Evolutionary conservation across 2,113 vertebrate species (phyloP).

Genomic region (Turnix velox): DNA sequence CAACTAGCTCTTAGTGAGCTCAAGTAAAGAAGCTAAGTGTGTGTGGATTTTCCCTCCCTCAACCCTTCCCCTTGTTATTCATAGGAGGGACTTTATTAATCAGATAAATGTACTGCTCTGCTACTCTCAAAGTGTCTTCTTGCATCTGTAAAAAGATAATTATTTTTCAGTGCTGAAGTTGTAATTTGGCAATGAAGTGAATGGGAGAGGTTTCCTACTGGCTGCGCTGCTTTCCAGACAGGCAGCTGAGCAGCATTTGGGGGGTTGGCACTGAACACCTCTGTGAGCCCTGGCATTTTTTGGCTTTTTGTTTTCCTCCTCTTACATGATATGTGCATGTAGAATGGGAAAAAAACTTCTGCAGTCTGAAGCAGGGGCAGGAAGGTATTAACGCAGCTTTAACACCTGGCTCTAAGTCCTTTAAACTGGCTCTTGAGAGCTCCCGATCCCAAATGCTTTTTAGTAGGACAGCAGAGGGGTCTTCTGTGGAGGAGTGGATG

Average conservation of each 20-base stretch:
- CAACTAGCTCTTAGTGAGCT: background rate
- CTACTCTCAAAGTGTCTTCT: background rate
- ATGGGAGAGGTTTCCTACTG: background rate
- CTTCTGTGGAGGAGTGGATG: background rate
- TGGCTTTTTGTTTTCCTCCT: background rate
- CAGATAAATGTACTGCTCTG: background rate
- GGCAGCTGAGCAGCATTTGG: background rate
- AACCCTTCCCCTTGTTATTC: background rate
- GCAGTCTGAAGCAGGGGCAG: background rate
- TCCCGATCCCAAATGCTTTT: background rate
- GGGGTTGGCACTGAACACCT: background rate
- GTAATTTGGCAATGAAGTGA: background rate
- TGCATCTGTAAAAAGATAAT: background rate
- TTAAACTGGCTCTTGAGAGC: background rate
- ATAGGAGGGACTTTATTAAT: background rate
- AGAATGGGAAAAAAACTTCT: background rate
- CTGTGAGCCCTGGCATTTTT: background rate
- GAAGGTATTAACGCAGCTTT: background rate
- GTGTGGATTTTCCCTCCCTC: background rate
- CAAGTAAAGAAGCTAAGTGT: background rate
- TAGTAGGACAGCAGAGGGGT: background rate
- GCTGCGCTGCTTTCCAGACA: fast-evolving
- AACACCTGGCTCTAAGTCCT: fast-evolving
- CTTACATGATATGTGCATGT: fast-evolving
- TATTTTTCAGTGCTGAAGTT: background rate